Percentiles rank a stretch among this genome's conserved stretches.
These are phyloP conservation scores for Drosophila truncata DNA, from an alignment of 1,140 invertebrate genomes.

Conservation along the genomic window DNA sequence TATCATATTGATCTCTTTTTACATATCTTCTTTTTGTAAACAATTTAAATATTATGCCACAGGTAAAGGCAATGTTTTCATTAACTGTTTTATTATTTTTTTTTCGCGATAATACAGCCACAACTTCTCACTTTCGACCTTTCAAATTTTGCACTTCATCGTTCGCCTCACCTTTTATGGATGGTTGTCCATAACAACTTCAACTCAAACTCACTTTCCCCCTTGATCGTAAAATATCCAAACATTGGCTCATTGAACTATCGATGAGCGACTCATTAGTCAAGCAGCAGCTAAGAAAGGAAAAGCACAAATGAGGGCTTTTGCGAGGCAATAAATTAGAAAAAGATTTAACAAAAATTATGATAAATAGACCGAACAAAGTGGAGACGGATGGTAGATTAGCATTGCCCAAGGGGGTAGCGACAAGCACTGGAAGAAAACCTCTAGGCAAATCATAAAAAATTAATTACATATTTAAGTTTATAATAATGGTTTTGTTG, in stretches of 20 bases:
- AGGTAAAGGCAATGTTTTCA: constrained; percentile 6
- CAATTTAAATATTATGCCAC: not conserved
- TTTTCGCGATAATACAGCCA: constrained; percentile 2
- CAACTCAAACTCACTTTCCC: constrained; percentile 52
- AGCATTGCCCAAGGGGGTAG: constrained; percentile 36
- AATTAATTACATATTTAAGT: not conserved
- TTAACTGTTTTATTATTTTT: constrained; percentile 3
- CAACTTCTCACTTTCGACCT: constrained; percentile 69
- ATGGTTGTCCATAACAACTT: constrained; percentile 33
- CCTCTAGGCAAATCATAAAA: not conserved
- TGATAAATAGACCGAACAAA: constrained; percentile 61
- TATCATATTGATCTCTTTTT: not conserved
- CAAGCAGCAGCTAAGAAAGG: constrained; percentile 48
- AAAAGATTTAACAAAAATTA: constrained; percentile 66
- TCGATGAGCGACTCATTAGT: constrained; percentile 78
- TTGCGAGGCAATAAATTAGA: constrained; percentile 63
- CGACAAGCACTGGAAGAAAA: constrained; percentile 30
- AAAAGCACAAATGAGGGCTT: constrained; percentile 53
- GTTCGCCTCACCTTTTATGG: constrained; percentile 53
- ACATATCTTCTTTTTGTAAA: too few species aligned
- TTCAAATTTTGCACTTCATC: constrained; percentile 61
- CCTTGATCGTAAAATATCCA: constrained; percentile 53
- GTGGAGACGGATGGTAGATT: constrained; percentile 51
- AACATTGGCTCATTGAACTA: constrained; percentile 80
- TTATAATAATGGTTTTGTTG: not conserved